phyloP scores from a whole-genome alignment of 2,797 vertebrate genomes.

The Platyrinchus mystaceus region DNA sequence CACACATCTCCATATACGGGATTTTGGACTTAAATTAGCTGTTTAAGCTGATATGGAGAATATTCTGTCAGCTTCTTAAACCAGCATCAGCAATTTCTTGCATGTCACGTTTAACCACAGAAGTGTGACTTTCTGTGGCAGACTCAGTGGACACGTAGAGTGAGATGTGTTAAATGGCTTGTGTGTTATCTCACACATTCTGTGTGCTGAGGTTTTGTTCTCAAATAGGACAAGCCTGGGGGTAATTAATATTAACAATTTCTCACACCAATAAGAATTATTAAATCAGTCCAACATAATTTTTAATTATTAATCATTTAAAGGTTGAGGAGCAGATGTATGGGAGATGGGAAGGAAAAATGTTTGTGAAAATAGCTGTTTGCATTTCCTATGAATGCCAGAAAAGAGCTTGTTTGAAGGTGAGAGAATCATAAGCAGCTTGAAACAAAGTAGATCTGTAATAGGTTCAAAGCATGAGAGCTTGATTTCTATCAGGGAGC shows the following conservation, averaged over 20 bases:
- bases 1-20: neutral
- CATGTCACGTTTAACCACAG: neutral
- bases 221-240: neutral
- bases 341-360: neutral
- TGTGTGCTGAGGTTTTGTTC: neutral
- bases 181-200: neutral
- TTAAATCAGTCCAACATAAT: neutral
- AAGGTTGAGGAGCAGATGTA: neutral
- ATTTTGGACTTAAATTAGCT: neutral
- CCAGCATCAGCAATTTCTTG: neutral
- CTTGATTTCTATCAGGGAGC: neutral
- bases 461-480: neutral
- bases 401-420: neutral
- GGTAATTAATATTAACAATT: neutral
- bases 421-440: neutral
- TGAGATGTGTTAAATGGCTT: neutral
- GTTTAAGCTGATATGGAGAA: neutral
- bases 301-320: neutral
- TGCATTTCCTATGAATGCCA: neutral
- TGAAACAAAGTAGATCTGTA: neutral
- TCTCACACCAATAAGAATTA: neutral
- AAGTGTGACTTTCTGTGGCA: neutral
- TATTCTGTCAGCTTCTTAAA: neutral
- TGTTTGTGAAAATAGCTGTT: neutral
- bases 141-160: neutral